Percentiles rank a stretch among this genome's conserved stretches.
phyloP scores from a whole-genome alignment of 2,797 vertebrate genomes.

The Rhinophrynus dorsalis region DNA sequence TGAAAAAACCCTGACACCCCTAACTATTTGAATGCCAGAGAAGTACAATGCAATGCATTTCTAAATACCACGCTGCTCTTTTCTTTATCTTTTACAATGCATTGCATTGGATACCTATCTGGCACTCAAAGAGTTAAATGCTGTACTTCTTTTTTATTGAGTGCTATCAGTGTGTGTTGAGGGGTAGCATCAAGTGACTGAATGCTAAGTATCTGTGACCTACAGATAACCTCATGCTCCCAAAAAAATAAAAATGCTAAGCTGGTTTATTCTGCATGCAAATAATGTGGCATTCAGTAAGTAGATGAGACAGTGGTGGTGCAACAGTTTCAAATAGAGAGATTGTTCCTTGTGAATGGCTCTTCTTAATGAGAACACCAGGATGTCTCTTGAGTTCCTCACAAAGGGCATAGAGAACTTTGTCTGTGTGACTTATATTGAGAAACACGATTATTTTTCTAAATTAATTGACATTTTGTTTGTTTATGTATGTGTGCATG shows the following conservation, averaged over 20 bases:
- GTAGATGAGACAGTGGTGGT: conserved; percentile 49
- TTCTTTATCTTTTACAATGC: neutral
- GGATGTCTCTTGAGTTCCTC: conserved; percentile 50
- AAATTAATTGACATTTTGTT: too few relatives aligned
- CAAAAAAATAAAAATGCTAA: conserved; percentile 56
- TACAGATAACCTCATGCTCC: conserved; percentile 54
- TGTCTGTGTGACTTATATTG: too few relatives aligned
- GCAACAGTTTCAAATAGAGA: conserved; percentile 49
- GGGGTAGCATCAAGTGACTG: conserved; percentile 49
- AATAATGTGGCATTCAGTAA: conserved; percentile 54
- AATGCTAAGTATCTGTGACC: conserved; percentile 60
- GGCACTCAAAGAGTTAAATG: too few relatives aligned
- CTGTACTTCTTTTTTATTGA: conserved; percentile 12
- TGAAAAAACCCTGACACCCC: too few relatives aligned
- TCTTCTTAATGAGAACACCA: conserved; percentile 59
- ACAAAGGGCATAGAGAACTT: conserved; percentile 21
- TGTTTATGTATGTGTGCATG: too few relatives aligned
- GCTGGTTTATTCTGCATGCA: conserved; percentile 58
- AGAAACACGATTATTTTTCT: too few relatives aligned
- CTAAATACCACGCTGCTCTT: too few relatives aligned
- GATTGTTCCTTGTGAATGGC: conserved; percentile 58
- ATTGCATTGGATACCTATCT: too few relatives aligned
- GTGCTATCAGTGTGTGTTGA: neutral
- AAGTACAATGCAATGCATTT: too few relatives aligned
- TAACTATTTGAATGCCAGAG: too few relatives aligned